Percentiles rank a stretch among this genome's conserved stretches.
Evolutionary conservation across 1,140 invertebrate species (phyloP).

Genomic region (Brachionus rubens): DNA sequence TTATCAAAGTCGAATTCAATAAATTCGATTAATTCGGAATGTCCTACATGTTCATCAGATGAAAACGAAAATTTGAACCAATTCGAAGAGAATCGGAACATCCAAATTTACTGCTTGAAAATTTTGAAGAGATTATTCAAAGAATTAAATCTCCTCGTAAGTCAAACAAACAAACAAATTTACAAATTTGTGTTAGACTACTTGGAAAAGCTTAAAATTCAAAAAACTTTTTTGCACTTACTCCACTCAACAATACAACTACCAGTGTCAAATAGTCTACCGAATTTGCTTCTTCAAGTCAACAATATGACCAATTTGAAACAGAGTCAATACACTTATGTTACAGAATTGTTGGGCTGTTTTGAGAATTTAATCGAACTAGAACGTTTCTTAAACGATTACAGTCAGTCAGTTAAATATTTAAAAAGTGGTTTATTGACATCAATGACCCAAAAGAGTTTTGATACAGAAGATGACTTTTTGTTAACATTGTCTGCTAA

Average conservation of each 20-base stretch:
- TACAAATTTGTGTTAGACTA: background rate
- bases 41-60: background rate
- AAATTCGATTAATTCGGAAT: background rate
- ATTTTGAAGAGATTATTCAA: background rate
- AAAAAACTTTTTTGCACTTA: slow-evolving; percentile 36
- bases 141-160: background rate
- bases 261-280: background rate
- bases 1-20: background rate
- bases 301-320: background rate
- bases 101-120: slow-evolving; percentile 36
- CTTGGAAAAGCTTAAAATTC: slow-evolving; percentile 19
- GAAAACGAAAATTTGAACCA: background rate
- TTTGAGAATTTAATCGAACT: slow-evolving; percentile 28
- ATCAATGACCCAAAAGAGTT: slow-evolving; percentile 41
- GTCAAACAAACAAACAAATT: background rate
- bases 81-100: slow-evolving; percentile 14
- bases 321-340: background rate
- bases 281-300: background rate
- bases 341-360: background rate
- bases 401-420: background rate
- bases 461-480: background rate
- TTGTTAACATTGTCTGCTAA: background rate
- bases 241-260: slow-evolving; percentile 1
- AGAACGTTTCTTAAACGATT: slow-evolving; percentile 7
- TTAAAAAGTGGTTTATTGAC: slow-evolving; percentile 39